Base-by-base conservation (phyloP, 2,888 invertebrate species). In the Isoperla grammatica region DNA sequence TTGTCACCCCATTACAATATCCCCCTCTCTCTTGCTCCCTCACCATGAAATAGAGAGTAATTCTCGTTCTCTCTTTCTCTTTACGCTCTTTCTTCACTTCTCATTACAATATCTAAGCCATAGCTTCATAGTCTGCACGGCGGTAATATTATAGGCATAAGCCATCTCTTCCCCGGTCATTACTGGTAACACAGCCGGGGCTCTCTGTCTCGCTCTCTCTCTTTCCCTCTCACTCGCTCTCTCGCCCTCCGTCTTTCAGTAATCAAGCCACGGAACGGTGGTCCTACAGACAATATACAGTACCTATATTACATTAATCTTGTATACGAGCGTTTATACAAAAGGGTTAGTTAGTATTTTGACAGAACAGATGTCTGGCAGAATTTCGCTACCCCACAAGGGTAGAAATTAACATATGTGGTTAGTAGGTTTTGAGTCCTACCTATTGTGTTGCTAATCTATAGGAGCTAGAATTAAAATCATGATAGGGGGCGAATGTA, bases 291-390 rank as follows among this genome's bases (percentile, higher is more conserved):
- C 29, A 29, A 29, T 29, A 29, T 29, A 29, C 29, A 29, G 29
- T 29, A 29, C 29, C 29, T 6, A 3, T 11, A 49, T 22, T 29
- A 29, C 49, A 49, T 49, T 49, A 49, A 49, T 49, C 49, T 29
- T 29, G 49, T 49, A 49, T 29, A 49, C 49, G 35, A 49, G 15
- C 29, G 29, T 29, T 29, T 12, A 17, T 49, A 53, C 53, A 53
- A 53, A 53, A 53, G 53, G 53, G 37, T 53, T 53, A 39, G 53
- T 53, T 53, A 53, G 53, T 53, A 35, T 53, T 53, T 53, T 53
- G 53, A 53, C 53, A 37, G 53, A 19, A 17, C 53, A 53, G 53
- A 37, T 53, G 53, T 39, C 49, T 35, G 39, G 11, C 19, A 6
- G 53, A 39, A n/a, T 39, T 46, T 46, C 20, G 9, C 29, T 29